Evolutionary conservation across 2,797 vertebrate species (phyloP).

Genomic region (Caiman crocodilus): DNA sequence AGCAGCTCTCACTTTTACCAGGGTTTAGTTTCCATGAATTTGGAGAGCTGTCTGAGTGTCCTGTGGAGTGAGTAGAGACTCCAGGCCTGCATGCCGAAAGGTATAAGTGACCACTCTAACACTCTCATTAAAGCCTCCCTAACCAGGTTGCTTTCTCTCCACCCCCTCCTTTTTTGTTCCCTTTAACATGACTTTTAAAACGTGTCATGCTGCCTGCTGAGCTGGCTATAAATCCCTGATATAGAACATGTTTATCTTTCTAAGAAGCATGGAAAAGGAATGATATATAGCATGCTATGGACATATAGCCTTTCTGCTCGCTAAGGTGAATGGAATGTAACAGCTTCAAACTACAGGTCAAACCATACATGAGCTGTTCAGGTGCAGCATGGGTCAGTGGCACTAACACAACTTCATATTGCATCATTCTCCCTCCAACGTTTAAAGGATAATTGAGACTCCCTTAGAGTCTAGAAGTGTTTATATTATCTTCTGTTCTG

Average conservation of each 20-base stretch:
- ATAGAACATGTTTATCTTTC: conserved; percentile 36
- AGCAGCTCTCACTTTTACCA: neutral
- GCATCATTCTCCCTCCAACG: neutral
- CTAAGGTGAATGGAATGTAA: conserved; percentile 3
- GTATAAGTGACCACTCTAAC: neutral
- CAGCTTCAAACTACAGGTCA: neutral
- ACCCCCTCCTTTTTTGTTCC: rapidly evolving
- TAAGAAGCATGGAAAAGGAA: conserved; percentile 22
- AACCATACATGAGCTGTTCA: neutral
- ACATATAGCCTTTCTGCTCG: neutral
- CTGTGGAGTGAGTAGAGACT: neutral
- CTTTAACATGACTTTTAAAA: neutral
- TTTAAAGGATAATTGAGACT: neutral
- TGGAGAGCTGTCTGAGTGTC: neutral
- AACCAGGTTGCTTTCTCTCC: neutral
- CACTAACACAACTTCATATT: neutral
- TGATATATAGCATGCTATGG: neutral
- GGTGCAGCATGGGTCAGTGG: rapidly evolving
- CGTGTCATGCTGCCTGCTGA: conserved; percentile 28
- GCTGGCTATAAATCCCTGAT: conserved; percentile 32
- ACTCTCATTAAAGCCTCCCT: neutral
- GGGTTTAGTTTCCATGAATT: neutral
- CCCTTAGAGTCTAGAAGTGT: neutral
- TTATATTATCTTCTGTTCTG: conserved; percentile 31
- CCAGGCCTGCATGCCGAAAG: neutral